Conservation (phyloP, 2,888 invertebrate species). For the Dysmachus trigonus region DNA sequence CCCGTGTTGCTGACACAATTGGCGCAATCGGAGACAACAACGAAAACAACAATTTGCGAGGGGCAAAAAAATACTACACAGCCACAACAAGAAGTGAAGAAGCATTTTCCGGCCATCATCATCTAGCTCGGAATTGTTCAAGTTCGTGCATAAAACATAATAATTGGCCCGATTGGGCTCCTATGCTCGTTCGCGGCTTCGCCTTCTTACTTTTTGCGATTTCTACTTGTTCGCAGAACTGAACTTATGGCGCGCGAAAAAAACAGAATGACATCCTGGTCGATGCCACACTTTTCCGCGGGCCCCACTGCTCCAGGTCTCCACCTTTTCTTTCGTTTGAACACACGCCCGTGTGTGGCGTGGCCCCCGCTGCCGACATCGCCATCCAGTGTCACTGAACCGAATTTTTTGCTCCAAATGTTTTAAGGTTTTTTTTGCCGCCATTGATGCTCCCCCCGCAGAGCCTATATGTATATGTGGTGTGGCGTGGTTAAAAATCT, state of each 20-base stretch:
- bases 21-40: slow-evolving; percentile 12
- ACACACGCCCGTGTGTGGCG: neutral
- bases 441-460: neutral
- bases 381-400: neutral
- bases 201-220: neutral
- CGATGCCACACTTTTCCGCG: neutral
- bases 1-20: slow-evolving; percentile 12
- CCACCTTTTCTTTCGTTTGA: neutral
- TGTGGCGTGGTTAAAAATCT: neutral
- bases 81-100: neutral
- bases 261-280: neutral
- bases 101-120: neutral
- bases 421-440: neutral
- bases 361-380: neutral
- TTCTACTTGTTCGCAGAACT: neutral
- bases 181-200: neutral
- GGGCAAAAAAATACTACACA: neutral
- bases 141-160: neutral
- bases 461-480: neutral
- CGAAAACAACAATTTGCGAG: neutral
- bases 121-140: neutral
- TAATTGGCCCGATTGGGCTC: neutral
- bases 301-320: neutral
- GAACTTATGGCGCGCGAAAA: neutral
- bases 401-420: neutral